Evolutionary conservation across 2,888 invertebrate genomes (phyloP), one percentile per base, ranked within the genome.

Genomic region (Homarus gammarus): DNA sequence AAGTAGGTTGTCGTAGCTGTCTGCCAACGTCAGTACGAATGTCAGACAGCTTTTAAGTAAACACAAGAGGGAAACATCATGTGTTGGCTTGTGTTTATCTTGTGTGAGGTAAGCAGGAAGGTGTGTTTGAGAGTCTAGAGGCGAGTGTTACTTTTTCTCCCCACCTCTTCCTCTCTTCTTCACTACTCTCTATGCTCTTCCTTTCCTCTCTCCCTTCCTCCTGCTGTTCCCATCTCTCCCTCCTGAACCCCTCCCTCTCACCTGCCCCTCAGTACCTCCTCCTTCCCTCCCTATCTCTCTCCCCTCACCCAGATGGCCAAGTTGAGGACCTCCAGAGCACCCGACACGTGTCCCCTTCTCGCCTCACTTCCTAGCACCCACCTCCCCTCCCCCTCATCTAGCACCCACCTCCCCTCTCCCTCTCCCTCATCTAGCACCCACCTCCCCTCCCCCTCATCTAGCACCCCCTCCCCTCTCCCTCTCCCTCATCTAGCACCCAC

Each of bases 271-370:
- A 56, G 15, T 22, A 56, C 79, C 33, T 31, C 22, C 61, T 61
- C 51, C 49, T 27, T 77, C 33, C 49, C 51, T 78, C 77, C 77
- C 79, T 56, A 56, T 79, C 56, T 56, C 56, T 56, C 36, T 12
- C 40, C 36, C 18, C 5, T 31, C 77, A 49, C 3, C 22, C n/a
- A n/a, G n/a, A n/a, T n/a, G n/a, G n/a, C n/a, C n/a, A n/a, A n/a
- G n/a, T n/a, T n/a, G n/a, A n/a, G n/a, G n/a, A n/a, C n/a, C n/a
- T n/a, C n/a, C n/a, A n/a, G n/a, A 36, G 18, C 15, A 36, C 33
- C 75, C 44, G n/a, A n/a, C n/a, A n/a, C n/a, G n/a, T n/a, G n/a
- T n/a, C n/a, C 40, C 44, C n/a, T 18, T 75, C 75, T n/a, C 44
- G 75, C 75, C 27, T 40, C n/a, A 22, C 38, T 38, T 18, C 40